Base-by-base conservation (phyloP, 2,888 invertebrate genomes). In the Hesperia comma region DNA sequence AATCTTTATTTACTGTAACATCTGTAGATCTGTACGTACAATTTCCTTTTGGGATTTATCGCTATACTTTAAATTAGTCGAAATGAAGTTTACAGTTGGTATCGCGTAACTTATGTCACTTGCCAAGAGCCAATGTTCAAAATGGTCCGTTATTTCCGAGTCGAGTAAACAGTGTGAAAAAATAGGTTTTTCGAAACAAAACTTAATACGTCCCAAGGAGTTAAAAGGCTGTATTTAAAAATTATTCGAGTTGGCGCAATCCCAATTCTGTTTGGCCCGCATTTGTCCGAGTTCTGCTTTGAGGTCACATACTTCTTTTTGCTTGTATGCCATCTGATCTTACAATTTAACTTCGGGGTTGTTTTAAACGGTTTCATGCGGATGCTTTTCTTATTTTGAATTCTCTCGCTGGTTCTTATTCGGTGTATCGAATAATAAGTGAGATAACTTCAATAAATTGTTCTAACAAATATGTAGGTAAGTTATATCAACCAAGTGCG, bases 1-100 rank as follows among this genome's bases (percentile, higher is more conserved):
- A 88, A 90, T 90, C 88, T 86, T 88, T 90, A 90, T 90, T 89
- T 90, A 89, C 88, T 81, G 84, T 75, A 80, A 82, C 81, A 83
- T 87, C 82, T 85, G 85, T 84, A 82, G 81, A 83, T 87, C 82
- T 85, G 85, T 84, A 77, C 75, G 78, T 78, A 84, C 79, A 82
- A 84, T 85, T 89, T 85, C 82, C 83, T 85, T 84, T 83, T 76
- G 75, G 75, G 79, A 91, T 91, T 91, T 90, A 90, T 89, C 81
- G 84, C 81, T 63, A 70, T 83, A 87, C 83, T 89, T 89, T 82
- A 84, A 84, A 87, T 85, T 79, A 83, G 80, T 77, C 74, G 72
- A 77, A 78, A 79, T 83, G 73, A 79, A 83, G 77, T 82, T 83
- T 66, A 49, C 57, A 66, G 57, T 49, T 51, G 60, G 60, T 60